Conservation (phyloP, 2,888 invertebrate genomes). For the Sminthurides aquaticus region DNA sequence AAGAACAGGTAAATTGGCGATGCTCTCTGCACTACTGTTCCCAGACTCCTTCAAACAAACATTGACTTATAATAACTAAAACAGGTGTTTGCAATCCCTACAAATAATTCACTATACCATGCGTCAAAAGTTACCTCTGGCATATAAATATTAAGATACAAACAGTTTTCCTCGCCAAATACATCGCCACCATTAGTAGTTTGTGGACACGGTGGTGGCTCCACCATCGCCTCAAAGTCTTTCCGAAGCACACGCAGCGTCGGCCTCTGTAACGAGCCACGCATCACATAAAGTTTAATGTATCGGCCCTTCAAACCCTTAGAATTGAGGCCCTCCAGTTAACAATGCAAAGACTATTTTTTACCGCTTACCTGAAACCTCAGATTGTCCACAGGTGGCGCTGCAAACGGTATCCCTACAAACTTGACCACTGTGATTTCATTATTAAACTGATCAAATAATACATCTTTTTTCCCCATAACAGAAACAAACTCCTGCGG, state of each 20-base stretch:
- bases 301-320: too few species aligned
- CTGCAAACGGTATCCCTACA: conserved; percentile 30
- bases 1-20: conserved; percentile 33
- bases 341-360: too few species aligned
- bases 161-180: conserved; percentile 33
- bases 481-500: conserved; percentile 7
- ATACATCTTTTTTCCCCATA: background rate
- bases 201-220: conserved; percentile 34
- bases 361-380: conserved; percentile 37
- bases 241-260: conserved; percentile 20
- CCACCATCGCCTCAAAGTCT: conserved; percentile 26
- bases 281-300: too few species aligned
- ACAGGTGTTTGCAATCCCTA: too few species aligned
- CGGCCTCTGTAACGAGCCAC: conserved; percentile 27
- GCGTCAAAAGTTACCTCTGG: conserved; percentile 25
- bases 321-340: too few species aligned
- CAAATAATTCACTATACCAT: too few species aligned
- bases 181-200: conserved; percentile 15
- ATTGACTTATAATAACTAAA: too few species aligned
- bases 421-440: conserved; percentile 22
- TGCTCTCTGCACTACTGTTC: background rate
- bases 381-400: conserved; percentile 27
- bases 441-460: background rate
- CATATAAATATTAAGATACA: conserved; percentile 27
- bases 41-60: background rate